A percentile compares a stretch with the other conserved stretches of the same genome.
phyloP scores from a whole-genome alignment of 2,797 vertebrate genomes.

The Hydrocynus forskahlii region DNA sequence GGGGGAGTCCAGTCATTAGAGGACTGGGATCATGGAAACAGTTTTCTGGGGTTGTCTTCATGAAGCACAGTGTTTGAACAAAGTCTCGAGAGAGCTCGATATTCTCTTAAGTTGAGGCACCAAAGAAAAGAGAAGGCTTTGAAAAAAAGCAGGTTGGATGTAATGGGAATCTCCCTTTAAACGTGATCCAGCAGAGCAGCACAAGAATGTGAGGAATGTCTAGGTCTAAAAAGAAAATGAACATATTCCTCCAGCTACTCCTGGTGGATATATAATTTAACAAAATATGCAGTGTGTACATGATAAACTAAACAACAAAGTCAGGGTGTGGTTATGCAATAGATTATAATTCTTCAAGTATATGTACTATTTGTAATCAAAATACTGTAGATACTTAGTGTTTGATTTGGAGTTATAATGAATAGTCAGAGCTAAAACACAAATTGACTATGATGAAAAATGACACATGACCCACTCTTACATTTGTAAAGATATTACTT shows the following conservation, averaged over 20 bases:
- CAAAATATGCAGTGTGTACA: not conserved
- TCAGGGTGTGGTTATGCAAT: too few relatives aligned
- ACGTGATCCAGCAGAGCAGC: conserved; percentile 61
- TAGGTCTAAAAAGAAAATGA: conserved; percentile 22
- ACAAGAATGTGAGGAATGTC: conserved; percentile 50
- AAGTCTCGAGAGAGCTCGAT: conserved; percentile 56
- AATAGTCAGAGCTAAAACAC: too few relatives aligned
- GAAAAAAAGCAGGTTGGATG: conserved; percentile 37
- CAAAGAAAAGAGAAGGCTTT: conserved; percentile 49
- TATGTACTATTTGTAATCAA: too few relatives aligned
- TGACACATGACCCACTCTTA: too few relatives aligned
- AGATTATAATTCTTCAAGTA: too few relatives aligned
- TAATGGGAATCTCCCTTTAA: conserved; percentile 68
- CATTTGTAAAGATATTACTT: too few relatives aligned
- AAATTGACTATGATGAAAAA: too few relatives aligned
- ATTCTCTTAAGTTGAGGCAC: conserved; percentile 56
- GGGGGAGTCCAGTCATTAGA: conserved; percentile 75
- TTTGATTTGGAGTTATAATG: too few relatives aligned
- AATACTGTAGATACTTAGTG: too few relatives aligned
- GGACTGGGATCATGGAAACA: conserved; percentile 61
- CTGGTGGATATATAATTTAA: not conserved
- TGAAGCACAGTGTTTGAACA: conserved; percentile 65
- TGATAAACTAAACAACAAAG: not conserved
- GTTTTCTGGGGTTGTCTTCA: conserved; percentile 62
- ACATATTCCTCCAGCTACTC: not conserved